phyloP scores from a whole-genome alignment of 2,113 vertebrate species.

The Jacana jacana region DNA sequence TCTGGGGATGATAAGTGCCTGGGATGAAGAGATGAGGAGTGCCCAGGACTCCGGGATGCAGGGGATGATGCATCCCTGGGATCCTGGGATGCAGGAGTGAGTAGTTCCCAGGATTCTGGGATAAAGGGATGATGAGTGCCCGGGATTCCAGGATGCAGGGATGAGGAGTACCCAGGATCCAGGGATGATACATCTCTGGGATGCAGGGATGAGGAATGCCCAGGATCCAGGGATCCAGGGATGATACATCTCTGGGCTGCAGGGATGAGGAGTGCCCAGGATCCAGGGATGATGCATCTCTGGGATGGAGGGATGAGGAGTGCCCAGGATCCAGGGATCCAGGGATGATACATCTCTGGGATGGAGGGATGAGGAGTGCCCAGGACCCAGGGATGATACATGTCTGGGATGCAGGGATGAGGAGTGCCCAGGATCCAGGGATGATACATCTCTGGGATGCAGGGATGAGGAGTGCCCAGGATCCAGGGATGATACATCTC shows the following conservation, averaged over 20 bases:
- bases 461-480: no score
- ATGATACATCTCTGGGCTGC: neutral
- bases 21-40: no score
- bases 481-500: no score
- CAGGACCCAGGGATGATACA: neutral
- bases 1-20: no score
- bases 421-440: neutral
- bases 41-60: no score
- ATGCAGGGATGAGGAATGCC: rapidly evolving
- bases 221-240: neutral
- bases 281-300: rapidly evolving
- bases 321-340: neutral
- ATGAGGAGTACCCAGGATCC: no score
- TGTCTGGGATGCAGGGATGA: neutral
- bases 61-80: no score
- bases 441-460: neutral
- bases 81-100: no score
- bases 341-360: rapidly evolving
- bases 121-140: neutral
- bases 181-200: neutral
- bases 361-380: no score
- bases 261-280: neutral
- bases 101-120: no score
- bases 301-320: rapidly evolving
- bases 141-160: no score